These are phyloP conservation scores for Falcunculus frontatus DNA, from an alignment of 2,113 vertebrate genomes.

Conservation along the genomic window DNA sequence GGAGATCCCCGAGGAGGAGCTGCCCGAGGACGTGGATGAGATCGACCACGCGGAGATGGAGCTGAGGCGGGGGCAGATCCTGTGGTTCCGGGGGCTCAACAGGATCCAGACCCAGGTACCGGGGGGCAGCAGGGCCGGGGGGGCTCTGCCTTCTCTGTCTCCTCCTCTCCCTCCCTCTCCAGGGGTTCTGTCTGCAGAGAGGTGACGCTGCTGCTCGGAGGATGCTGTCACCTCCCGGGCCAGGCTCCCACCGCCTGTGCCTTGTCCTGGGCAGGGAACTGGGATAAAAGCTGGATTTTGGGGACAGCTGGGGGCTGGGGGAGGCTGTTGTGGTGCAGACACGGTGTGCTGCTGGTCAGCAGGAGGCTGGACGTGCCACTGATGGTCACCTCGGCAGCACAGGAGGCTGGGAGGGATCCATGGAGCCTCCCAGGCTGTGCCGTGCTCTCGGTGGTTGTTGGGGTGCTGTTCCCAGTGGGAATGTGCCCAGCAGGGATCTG, in stretches of 20 bases:
- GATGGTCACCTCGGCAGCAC: background rate
- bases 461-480: background rate
- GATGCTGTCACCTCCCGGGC: background rate
- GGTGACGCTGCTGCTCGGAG: background rate
- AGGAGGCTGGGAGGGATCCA: background rate
- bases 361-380: background rate
- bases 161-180: background rate
- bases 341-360: background rate
- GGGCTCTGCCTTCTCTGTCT: background rate
- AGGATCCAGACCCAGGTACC: conserved; percentile 98
- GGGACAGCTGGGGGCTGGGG: background rate
- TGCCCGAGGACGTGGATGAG: conserved; percentile 86
- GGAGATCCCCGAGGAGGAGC: conserved; percentile 84
- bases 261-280: background rate
- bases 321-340: background rate
- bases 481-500: background rate
- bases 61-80: conserved; percentile 92
- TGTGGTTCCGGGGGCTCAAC: conserved; percentile 98
- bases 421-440: rapidly evolving
- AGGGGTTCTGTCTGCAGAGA: background rate
- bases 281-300: background rate
- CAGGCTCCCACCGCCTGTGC: background rate
- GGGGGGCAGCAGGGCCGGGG: background rate
- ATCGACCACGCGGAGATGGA: conserved; percentile 97
- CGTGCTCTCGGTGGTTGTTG: background rate